A percentile compares a stretch with the other conserved stretches of the same genome.
These are phyloP conservation scores for Platycnemis pennipes DNA, from an alignment of 2,888 invertebrate species.

Conservation along the genomic window DNA sequence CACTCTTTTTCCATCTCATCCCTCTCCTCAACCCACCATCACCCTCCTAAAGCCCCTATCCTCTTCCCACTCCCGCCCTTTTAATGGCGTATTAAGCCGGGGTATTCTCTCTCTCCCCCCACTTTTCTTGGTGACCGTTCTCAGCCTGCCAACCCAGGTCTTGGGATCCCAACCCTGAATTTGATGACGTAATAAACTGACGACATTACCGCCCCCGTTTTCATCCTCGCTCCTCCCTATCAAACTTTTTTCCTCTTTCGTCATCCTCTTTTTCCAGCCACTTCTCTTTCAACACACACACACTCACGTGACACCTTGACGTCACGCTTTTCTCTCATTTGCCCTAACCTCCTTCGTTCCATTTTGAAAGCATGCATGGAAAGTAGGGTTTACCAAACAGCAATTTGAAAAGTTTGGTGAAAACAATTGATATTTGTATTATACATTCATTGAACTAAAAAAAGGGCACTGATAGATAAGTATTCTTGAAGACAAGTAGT, in stretches of 20 bases:
- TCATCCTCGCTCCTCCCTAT: background rate
- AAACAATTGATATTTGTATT: too few relatives aligned
- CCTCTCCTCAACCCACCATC: background rate
- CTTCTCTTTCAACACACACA: background rate
- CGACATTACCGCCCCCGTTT: constrained; percentile 12
- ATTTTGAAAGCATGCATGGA: too few relatives aligned
- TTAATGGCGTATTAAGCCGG: constrained; percentile 48
- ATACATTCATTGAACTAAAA: too few relatives aligned
- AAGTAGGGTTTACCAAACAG: too few relatives aligned
- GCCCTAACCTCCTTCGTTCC: background rate
- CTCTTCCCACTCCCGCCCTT: background rate
- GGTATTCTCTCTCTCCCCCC: background rate
- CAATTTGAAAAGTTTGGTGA: too few relatives aligned
- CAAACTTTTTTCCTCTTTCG: constrained; percentile 32
- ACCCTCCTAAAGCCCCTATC: background rate
- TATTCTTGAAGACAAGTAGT: too few relatives aligned
- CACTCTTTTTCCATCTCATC: background rate
- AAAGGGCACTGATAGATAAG: too few relatives aligned
- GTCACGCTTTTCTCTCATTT: background rate
- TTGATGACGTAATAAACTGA: constrained; percentile 63
- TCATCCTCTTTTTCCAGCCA: background rate
- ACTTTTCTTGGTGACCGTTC: background rate
- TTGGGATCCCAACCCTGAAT: background rate
- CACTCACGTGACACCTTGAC: background rate
- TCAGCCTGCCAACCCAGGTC: background rate